Evolutionary conservation across 2,113 vertebrate genomes (phyloP).

Genomic region (Mesitornis unicolor): DNA sequence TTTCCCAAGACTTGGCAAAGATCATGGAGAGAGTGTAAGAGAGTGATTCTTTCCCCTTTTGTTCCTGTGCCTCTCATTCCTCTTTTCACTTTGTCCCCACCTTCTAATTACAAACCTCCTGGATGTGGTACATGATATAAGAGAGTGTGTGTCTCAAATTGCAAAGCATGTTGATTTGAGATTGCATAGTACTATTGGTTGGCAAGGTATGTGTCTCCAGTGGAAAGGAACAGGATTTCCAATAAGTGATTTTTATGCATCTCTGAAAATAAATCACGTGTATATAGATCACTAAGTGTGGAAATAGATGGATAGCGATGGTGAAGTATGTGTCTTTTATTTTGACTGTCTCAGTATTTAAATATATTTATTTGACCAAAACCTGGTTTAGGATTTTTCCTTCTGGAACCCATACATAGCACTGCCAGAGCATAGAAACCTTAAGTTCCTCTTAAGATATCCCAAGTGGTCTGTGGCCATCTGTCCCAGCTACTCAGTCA

Average conservation of each 20-base stretch:
- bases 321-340: neutral
- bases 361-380: neutral
- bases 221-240: neutral
- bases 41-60: neutral
- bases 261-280: neutral
- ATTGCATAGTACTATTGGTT: neutral
- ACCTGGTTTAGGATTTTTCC: neutral
- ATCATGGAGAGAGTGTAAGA: too few species aligned
- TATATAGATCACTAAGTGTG: neutral
- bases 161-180: neutral
- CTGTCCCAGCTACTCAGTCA: neutral
- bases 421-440: neutral
- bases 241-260: neutral
- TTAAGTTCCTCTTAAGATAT: neutral
- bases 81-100: neutral
- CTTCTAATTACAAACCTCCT: neutral
- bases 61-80: neutral
- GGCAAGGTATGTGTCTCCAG: neutral
- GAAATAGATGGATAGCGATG: neutral
- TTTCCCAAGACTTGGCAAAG: too few species aligned
- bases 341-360: neutral
- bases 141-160: neutral
- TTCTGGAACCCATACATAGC: accelerated
- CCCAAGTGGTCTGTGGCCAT: accelerated
- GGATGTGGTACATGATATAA: neutral